Evolutionary conservation across 2,113 vertebrate species (phyloP).

Genomic region (Barbus barbus): DNA sequence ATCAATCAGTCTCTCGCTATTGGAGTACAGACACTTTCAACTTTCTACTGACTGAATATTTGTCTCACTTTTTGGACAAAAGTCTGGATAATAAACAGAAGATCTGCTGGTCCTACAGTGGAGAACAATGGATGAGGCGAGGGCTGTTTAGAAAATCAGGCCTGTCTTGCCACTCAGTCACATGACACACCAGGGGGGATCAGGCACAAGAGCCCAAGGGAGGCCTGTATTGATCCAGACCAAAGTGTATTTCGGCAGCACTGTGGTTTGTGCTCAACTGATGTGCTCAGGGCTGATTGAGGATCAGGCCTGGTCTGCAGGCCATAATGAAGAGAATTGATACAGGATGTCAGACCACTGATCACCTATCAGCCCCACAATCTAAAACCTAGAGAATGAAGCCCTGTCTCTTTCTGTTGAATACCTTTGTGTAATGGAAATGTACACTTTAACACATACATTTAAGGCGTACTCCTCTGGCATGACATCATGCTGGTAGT

Average conservation of each 20-base stretch:
- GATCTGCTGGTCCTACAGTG: background rate
- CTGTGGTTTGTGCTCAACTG: conserved; percentile 23
- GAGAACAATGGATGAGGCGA: conserved; percentile 45
- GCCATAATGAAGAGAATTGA: conserved; percentile 37
- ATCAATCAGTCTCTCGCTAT: background rate
- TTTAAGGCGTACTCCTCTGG: background rate
- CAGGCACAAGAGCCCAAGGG: conserved; percentile 45
- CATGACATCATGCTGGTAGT: background rate
- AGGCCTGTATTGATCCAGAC: conserved; percentile 53
- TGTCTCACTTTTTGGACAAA: conserved; percentile 11
- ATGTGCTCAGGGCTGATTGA: conserved; percentile 27
- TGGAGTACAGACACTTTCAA: conserved; percentile 17
- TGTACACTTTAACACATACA: conserved; percentile 8
- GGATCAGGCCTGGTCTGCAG: conserved; percentile 35
- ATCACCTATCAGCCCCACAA: conserved; percentile 9
- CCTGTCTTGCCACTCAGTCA: conserved; percentile 49
- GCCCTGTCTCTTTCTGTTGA: conserved; percentile 1
- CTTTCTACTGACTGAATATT: conserved; percentile 33
- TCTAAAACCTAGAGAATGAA: conserved; percentile 5
- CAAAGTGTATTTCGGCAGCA: conserved; percentile 39
- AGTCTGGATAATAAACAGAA: conserved; percentile 15
- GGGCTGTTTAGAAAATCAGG: conserved; percentile 21
- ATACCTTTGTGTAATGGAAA: conserved; percentile 22
- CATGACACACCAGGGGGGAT: conserved; percentile 35
- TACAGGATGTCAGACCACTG: conserved; percentile 34